phyloP scores from a whole-genome alignment of 1,140 invertebrate species.

The Zaprionus taronus region DNA sequence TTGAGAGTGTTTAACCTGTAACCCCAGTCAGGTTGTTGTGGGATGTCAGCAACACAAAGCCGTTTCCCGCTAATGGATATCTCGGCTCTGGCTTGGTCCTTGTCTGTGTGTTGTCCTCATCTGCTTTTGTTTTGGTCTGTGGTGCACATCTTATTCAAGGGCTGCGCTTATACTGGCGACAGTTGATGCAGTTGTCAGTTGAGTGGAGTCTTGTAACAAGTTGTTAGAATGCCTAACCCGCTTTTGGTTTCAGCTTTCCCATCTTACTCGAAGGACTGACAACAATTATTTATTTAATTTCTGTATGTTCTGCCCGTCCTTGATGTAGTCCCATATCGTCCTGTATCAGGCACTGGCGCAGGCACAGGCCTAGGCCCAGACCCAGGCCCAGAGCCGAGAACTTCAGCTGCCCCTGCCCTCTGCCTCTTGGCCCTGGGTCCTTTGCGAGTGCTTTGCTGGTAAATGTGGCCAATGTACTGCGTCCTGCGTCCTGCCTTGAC shows the following conservation, averaged over 20 bases:
- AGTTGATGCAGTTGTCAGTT: conserved; percentile 17
- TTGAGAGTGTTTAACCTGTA: background rate
- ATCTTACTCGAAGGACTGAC: conserved; percentile 27
- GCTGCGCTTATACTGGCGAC: background rate
- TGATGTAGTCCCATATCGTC: conserved; percentile 3
- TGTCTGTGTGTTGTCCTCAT: background rate
- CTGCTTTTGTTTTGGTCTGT: background rate
- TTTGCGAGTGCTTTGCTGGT: conserved; percentile 38
- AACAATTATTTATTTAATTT: conserved; percentile 56
- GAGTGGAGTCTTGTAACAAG: background rate
- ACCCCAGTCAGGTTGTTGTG: background rate
- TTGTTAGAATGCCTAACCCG: background rate
- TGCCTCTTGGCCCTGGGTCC: conserved; percentile 13
- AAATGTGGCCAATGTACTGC: conserved; percentile 47
- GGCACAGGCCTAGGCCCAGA: too few species aligned
- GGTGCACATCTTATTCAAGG: background rate
- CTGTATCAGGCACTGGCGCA: background rate
- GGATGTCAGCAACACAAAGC: too few species aligned
- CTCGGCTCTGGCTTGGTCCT: background rate
- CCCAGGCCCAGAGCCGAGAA: too few species aligned
- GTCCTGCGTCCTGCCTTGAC: conserved; percentile 10
- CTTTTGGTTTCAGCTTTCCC: background rate
- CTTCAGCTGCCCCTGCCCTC: background rate
- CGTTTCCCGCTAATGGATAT: background rate
- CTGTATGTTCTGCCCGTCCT: conserved; percentile 11